Evolutionary conservation across 2,113 vertebrate genomes (phyloP).

Genomic region (Gasterosteus nipponicus): DNA sequence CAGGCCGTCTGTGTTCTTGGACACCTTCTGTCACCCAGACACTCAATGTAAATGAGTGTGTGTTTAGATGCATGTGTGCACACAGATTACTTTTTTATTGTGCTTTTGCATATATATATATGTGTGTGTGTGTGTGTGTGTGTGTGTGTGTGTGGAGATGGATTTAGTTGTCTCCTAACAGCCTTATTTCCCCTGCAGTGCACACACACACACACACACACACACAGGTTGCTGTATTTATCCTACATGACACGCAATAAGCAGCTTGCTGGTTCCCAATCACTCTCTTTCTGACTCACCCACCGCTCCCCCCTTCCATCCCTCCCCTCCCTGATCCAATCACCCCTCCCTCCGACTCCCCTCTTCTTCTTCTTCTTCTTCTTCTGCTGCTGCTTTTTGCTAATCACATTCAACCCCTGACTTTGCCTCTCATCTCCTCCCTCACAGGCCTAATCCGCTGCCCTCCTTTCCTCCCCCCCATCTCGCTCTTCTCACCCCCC

Average conservation of each 20-base stretch:
- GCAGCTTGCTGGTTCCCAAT: constrained; percentile 60
- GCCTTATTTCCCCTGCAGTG: constrained; percentile 16
- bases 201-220: constrained; percentile 26
- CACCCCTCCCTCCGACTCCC: constrained; percentile 7
- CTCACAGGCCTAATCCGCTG: constrained; percentile 40
- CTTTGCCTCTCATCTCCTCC: constrained; percentile 40
- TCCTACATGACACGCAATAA: constrained; percentile 71
- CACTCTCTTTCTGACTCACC: constrained; percentile 57
- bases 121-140: neutral
- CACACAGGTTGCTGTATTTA: constrained; percentile 52
- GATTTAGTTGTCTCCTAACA: constrained; percentile 50
- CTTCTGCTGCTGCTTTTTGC: constrained; percentile 22
- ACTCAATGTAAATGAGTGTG: constrained; percentile 43
- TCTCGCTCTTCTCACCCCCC: constrained; percentile 2
- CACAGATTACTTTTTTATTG: neutral
- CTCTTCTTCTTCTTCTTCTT: neutral
- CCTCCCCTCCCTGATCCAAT: constrained; percentile 36
- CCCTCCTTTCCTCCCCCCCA: neutral
- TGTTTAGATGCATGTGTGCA: neutral
- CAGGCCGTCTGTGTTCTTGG: constrained; percentile 61
- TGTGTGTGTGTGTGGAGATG: constrained; percentile 35
- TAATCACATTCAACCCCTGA: constrained; percentile 61
- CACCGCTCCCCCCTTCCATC: constrained; percentile 23
- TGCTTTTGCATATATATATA: neutral
- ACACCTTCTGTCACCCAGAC: constrained; percentile 65